Evolutionary conservation across 2,888 invertebrate species (phyloP), one percentile per base, ranked within the genome.

Genomic region (Sericinus montela): DNA sequence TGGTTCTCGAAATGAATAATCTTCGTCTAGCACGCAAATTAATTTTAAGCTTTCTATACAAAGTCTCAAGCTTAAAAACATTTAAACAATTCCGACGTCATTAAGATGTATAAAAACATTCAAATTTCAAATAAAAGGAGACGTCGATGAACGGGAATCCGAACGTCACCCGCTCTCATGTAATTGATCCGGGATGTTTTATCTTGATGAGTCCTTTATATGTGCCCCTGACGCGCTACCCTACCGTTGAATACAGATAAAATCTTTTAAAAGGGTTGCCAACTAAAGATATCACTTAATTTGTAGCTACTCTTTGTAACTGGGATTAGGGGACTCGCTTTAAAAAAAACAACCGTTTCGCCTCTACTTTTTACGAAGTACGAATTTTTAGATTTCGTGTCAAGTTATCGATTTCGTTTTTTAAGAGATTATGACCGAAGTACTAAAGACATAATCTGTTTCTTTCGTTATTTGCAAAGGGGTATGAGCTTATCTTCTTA

Each of bases 211-310:
- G 75, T 66, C 79, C 74, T 71, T 83, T 86, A 81, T 32, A 78
- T 75, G 71, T 74, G 80, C 82, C 80, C 82, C 85, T 78, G 66
- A 74, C 73, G 73, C 73, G 82, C 81, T 84, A 83, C 86, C 85
- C 85, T 81, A 80, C 73, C 69, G 71, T 58, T 75, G 70, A 72
- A 80, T 67, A 65, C 70, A 75, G 87, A 88, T 87, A 84, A 78
- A 68, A 85, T 87, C 86, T 83, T 72, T 74, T 78, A 83, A 86
- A 87, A 87, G 86, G 88, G 88, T 84, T 87, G 83, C 80, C 82
- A 80, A 77, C 80, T 84, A 81, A 82, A 84, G 84, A 86, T 86
- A 86, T 81, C 81, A 83, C 84, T 86, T 88, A 87, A 88, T 88
- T 87, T 87, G 87, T 87, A 83, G 80, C 80, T 74, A 78, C 77